A percentile compares a stretch with the other conserved stretches of the same genome.
Conservation (phyloP, 64 coral and sea anemone genomes). For the Acropora tenuis region DNA sequence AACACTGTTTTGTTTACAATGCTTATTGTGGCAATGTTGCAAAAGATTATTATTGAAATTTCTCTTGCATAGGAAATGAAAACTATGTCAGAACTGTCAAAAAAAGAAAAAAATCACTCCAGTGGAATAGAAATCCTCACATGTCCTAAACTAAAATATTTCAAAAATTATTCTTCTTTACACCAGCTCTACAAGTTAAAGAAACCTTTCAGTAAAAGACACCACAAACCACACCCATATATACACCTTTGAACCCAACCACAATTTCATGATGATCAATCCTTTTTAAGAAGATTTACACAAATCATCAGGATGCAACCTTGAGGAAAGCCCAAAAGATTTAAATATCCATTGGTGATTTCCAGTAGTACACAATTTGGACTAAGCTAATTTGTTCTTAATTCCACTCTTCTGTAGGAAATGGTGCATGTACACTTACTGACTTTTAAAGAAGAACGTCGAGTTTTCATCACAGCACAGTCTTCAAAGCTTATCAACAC, state of each 20-base stretch:
- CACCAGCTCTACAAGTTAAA: neutral
- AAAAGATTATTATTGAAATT: neutral
- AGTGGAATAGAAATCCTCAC: neutral
- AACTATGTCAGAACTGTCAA: neutral
- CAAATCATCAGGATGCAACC: neutral
- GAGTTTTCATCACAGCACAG: no score
- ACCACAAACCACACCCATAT: constrained; percentile 18
- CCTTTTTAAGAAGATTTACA: neutral
- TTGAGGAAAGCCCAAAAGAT: no score
- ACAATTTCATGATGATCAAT: neutral
- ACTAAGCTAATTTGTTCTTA: neutral
- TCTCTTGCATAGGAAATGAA: neutral
- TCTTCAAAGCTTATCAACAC: no score
- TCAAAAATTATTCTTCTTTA: no score
- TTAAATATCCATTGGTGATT: neutral
- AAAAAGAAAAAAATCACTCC: no score
- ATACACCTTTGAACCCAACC: neutral
- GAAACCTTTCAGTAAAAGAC: neutral
- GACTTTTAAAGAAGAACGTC: neutral
- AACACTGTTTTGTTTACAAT: neutral
- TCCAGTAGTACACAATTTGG: neutral
- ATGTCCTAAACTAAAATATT: neutral
- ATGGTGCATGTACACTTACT: neutral
- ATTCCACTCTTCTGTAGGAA: no score
- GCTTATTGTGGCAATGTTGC: neutral